phyloP scores from a whole-genome alignment of 1,140 invertebrate species.

The Campoletis sonorensis region DNA sequence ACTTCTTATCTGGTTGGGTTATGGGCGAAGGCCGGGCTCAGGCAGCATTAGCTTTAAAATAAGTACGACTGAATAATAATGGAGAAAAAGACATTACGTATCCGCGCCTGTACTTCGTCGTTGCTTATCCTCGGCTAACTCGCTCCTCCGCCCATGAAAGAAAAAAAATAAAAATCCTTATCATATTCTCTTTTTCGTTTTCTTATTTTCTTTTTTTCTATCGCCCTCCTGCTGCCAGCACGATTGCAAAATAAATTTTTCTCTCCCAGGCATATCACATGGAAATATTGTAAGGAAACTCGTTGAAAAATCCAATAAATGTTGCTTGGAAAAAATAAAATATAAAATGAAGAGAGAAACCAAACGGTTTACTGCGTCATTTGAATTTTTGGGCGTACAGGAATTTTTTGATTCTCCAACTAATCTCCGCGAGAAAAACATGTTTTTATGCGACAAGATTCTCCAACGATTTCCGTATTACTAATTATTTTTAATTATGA shows the following conservation, averaged over 20 bases:
- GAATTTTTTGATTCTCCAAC: too few relatives aligned
- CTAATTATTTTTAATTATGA: background rate
- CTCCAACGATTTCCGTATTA: too few relatives aligned
- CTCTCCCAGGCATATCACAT: background rate
- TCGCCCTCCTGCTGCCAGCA: background rate
- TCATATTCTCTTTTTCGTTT: constrained; percentile 22
- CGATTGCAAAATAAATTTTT: constrained; percentile 20
- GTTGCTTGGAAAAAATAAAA: background rate
- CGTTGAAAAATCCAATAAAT: constrained; percentile 5
- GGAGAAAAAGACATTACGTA: constrained; percentile 46
- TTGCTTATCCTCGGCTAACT: constrained; percentile 38
- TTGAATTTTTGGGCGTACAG: too few relatives aligned
- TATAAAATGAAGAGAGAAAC: too few relatives aligned
- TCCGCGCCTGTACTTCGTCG: constrained; percentile 21
- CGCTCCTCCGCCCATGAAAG: constrained; percentile 37
- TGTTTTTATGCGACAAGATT: too few relatives aligned
- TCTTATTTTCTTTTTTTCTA: constrained; percentile 28
- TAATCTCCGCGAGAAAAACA: too few relatives aligned
- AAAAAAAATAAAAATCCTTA: constrained; percentile 35
- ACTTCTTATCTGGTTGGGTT: constrained; percentile 51
- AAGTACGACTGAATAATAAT: constrained; percentile 60
- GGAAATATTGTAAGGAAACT: constrained; percentile 6
- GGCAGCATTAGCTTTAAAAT: constrained; percentile 50
- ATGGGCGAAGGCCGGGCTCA: background rate
- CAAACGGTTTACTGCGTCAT: too few relatives aligned